Conservation (phyloP, 2,797 vertebrate species). For the Enteromius radiatus region DNA sequence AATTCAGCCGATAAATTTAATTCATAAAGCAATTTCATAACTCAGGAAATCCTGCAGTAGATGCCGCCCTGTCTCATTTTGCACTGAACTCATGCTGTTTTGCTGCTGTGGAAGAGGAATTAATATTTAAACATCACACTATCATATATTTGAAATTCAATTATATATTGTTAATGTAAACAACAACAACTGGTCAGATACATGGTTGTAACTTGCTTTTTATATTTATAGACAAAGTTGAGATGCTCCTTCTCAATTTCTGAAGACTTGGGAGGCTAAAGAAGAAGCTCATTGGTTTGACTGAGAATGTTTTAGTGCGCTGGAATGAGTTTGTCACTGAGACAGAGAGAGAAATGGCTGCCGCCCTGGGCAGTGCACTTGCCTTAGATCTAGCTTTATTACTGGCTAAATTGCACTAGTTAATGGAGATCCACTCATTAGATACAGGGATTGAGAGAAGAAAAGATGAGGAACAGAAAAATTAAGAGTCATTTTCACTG, state of each 20-base stretch:
- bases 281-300: neutral
- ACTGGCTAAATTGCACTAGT: neutral
- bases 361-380: neutral
- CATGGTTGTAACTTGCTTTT: neutral
- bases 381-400: neutral
- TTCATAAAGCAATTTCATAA: conserved; percentile 28
- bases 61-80: conserved; percentile 11
- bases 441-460: neutral
- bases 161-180: neutral
- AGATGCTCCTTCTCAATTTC: neutral
- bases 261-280: neutral
- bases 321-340: neutral
- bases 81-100: conserved; percentile 6
- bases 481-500: neutral
- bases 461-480: neutral
- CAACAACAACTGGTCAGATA: neutral
- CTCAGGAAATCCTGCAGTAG: neutral
- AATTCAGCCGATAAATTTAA: conserved; percentile 23
- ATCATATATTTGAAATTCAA: neutral
- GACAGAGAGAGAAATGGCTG: neutral
- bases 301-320: neutral
- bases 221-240: neutral
- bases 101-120: neutral
- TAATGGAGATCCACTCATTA: neutral
- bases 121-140: neutral